Base-by-base conservation (phyloP, 2,797 vertebrate genomes). In the Scyliorhinus canicula region DNA sequence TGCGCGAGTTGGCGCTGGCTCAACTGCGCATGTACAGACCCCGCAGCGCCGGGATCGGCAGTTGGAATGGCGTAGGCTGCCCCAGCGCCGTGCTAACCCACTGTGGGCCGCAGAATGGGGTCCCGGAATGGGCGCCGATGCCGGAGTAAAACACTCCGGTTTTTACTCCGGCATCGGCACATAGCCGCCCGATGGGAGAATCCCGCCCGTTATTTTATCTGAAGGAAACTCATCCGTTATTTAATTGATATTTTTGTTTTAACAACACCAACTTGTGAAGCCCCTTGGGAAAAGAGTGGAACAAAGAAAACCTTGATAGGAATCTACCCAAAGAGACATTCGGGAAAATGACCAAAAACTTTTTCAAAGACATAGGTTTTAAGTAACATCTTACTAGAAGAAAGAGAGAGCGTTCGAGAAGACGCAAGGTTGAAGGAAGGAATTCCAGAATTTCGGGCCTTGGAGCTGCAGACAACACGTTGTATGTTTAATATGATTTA, bases 171-270 rank as follows among this genome's bases (percentile, higher is more conserved):
- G n/a, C n/a, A n/a, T n/a, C n/a, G n/a, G n/a, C n/a, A n/a, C n/a
- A n/a, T n/a, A n/a, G n/a, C n/a, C n/a, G n/a, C n/a, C n/a, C n/a
- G n/a, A n/a, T n/a, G n/a, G n/a, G n/a, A n/a, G n/a, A n/a, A n/a
- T n/a, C n/a, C n/a, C n/a, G n/a, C n/a, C n/a, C n/a, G n/a, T 1
- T 79, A 65, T 65, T 60, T 57, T 31, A 71, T 52, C 14, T 19
- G 44, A 21, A 63, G 21, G 26, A 65, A 91, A 65, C 7, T 28
- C 40, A n/a, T 19, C 55, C 35, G 40, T 65, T 40, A 63, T 21
- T 90, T 90, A 63, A 90, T 35, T n/a, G 55, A 90, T 63, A 44
- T 44, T 44, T 82, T 91, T 91, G 40, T 65, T 90, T 40, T 65
- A 26, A 40, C 9, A 74, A 71, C 69, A 71, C 28, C 31, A 31